Conservation (phyloP, 2,113 vertebrate species). For the Gymnobelideus leadbeateri region DNA sequence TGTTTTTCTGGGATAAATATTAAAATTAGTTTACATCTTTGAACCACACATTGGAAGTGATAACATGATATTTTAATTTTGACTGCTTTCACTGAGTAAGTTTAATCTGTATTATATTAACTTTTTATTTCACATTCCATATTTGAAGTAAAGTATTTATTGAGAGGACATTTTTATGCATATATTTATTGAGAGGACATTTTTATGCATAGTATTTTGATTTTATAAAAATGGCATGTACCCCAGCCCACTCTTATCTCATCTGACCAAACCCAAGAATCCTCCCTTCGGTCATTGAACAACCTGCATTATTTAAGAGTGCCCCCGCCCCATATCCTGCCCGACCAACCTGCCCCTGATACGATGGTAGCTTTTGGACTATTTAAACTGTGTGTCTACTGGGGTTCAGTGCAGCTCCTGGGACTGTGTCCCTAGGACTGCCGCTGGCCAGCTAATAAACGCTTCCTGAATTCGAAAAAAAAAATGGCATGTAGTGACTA, state of each 20-base stretch:
- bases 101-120: background rate
- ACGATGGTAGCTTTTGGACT: no score
- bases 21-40: background rate
- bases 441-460: no score
- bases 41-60: background rate
- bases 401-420: no score
- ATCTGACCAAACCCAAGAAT: no score
- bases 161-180: background rate
- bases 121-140: constrained; percentile 18
- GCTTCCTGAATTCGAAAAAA: no score
- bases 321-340: no score
- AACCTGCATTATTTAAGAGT: no score
- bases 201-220: background rate
- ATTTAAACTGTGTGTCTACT: no score
- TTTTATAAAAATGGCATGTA: background rate
- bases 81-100: background rate
- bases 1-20: background rate
- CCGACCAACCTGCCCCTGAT: no score
- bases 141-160: constrained; percentile 39
- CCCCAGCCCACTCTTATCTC: no score
- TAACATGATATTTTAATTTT: background rate
- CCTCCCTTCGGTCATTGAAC: no score
- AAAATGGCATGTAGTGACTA: background rate
- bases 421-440: no score
- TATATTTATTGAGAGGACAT: background rate